Evolutionary conservation across 2,113 vertebrate species (phyloP).

Genomic region (Acanthisitta chloris): DNA sequence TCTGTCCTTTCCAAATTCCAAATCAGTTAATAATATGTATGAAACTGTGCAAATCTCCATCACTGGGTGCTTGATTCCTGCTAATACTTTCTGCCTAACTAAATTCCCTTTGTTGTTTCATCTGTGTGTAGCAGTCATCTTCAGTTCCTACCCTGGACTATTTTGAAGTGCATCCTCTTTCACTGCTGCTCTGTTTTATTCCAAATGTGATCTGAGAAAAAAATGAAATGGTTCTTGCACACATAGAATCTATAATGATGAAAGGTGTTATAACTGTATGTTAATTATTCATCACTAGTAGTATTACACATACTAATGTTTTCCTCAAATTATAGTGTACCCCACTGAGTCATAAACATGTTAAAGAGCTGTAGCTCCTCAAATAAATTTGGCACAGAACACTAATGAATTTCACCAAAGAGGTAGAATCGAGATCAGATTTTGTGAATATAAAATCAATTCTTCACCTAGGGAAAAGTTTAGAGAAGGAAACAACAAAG

Average conservation of each 20-base stretch:
- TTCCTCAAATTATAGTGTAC: not conserved
- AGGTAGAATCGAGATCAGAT: not conserved
- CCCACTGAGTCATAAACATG: not conserved
- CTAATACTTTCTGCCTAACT: not conserved
- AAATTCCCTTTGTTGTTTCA: not conserved
- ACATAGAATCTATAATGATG: not conserved
- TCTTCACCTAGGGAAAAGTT: not conserved
- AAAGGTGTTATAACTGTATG: not conserved
- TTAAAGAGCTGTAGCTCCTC: not conserved
- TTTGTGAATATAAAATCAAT: not conserved
- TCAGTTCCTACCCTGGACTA: not conserved
- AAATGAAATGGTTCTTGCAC: not conserved
- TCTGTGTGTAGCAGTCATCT: not conserved
- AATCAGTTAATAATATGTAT: not conserved
- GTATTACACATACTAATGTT: not conserved
- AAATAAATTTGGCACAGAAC: not conserved
- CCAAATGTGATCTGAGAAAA: not conserved
- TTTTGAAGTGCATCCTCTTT: not conserved
- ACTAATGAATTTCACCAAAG: not conserved
- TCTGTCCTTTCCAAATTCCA: not conserved
- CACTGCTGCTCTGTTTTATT: not conserved
- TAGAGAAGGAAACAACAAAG: not conserved
- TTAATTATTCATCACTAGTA: slow-evolving; percentile 39
- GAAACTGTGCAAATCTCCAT: not conserved
- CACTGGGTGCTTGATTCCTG: not conserved